phyloP scores from a whole-genome alignment of 35 echinoderm and acorn worm genomes.

The Diadema setosum region DNA sequence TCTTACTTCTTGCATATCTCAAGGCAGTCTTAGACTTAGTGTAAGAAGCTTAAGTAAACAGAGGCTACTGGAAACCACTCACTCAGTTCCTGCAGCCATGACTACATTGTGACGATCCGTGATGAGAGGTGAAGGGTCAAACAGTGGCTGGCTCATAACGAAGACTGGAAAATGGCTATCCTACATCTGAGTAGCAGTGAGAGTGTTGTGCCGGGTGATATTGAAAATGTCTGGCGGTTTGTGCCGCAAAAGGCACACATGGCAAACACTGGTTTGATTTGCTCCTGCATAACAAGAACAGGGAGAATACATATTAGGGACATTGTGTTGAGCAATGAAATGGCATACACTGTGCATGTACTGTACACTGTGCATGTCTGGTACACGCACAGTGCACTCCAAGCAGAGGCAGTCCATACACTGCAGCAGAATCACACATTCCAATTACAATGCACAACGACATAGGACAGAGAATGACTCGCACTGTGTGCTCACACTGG shows the following conservation, averaged over 20 bases:
- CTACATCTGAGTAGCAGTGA: constrained; percentile 22
- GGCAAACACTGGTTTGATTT: constrained; percentile 6
- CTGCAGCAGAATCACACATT: constrained; percentile 1
- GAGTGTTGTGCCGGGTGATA: background rate
- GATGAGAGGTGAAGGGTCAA: constrained; percentile 38
- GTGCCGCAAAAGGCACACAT: constrained; percentile 16
- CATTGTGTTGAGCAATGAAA: too few relatives aligned
- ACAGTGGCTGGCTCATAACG: constrained; percentile 65
- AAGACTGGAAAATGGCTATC: constrained; percentile 26
- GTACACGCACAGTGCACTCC: background rate
- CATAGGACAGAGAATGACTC: too few relatives aligned
- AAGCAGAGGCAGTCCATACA: background rate
- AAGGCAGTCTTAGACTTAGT: too few relatives aligned
- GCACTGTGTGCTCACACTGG: too few relatives aligned
- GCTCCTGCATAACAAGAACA: constrained; percentile 8
- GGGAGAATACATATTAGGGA: background rate
- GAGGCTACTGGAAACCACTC: constrained; percentile 15
- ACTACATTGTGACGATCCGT: constrained; percentile 24
- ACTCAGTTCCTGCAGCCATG: constrained; percentile 89
- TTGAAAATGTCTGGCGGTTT: constrained; percentile 3
- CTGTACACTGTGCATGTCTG: background rate
- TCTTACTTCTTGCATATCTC: too few relatives aligned
- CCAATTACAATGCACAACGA: background rate
- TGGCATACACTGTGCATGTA: background rate
- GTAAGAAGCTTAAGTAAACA: background rate